Percentiles rank a stretch among this genome's conserved stretches.
phyloP scores from a whole-genome alignment of 2,113 vertebrate genomes.

The Dissostichus mawsoni region DNA sequence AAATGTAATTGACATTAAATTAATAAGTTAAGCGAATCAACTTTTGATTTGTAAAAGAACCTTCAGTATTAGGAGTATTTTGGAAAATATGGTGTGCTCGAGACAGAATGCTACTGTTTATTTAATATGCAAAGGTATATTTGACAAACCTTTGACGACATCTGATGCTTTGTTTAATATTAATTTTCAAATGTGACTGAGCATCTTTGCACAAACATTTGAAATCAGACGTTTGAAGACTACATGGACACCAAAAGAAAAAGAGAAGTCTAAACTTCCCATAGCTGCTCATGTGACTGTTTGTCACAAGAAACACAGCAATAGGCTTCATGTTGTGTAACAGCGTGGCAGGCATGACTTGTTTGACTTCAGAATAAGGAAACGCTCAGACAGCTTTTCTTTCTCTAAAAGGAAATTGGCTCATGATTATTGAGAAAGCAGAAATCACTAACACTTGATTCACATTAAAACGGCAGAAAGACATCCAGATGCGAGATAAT shows the following conservation, averaged over 20 bases:
- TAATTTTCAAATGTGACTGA: background rate
- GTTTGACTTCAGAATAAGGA: conserved; percentile 39
- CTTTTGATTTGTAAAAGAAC: background rate
- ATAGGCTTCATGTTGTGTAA: conserved; percentile 54
- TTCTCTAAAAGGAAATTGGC: background rate
- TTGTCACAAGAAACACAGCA: conserved; percentile 34
- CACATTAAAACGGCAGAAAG: background rate
- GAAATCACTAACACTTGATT: background rate
- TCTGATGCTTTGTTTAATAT: background rate
- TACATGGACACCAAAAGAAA: conserved; percentile 4
- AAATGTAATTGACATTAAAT: background rate
- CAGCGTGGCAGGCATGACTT: conserved; percentile 23
- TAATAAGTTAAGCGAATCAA: background rate
- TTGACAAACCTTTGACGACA: background rate
- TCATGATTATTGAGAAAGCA: conserved; percentile 4
- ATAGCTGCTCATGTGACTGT: conserved; percentile 54
- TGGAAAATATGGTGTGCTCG: no score
- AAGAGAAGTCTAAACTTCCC: conserved; percentile 55
- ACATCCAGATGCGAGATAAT: background rate
- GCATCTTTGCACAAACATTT: background rate
- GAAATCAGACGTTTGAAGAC: background rate
- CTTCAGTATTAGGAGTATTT: background rate
- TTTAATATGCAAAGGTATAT: background rate
- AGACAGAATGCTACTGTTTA: no score
- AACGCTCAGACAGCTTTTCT: background rate